phyloP scores from a whole-genome alignment of 2,888 invertebrate genomes.

The Caenorhabditis doughertyi region DNA sequence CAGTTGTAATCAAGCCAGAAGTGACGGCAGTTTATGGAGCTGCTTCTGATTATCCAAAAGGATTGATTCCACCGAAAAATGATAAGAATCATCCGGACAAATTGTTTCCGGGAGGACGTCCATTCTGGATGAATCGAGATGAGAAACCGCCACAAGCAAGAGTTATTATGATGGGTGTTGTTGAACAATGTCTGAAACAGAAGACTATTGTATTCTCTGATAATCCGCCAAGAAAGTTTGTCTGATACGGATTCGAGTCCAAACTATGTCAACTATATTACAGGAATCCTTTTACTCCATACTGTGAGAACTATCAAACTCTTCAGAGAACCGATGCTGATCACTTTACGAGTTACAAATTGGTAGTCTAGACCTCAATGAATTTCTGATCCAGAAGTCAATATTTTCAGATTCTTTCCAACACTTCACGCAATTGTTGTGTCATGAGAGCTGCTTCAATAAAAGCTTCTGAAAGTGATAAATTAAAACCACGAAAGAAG shows the following conservation, averaged over 20 bases:
- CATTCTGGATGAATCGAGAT: constrained; percentile 39
- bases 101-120: constrained; percentile 55
- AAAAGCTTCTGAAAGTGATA: not conserved
- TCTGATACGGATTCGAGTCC: not conserved
- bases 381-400: not conserved
- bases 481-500: not conserved
- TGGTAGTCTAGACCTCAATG: not conserved
- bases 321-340: constrained; percentile 1
- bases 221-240: not conserved
- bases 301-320: not conserved
- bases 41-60: constrained; percentile 37
- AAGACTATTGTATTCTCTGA: not conserved
- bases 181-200: constrained; percentile 2
- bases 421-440: not conserved
- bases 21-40: constrained; percentile 31
- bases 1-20: constrained; percentile 17
- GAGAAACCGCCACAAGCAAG: constrained; percentile 46
- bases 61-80: constrained; percentile 7
- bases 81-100: constrained; percentile 40
- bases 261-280: not conserved
- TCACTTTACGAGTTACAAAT: not conserved
- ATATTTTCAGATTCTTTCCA: not conserved
- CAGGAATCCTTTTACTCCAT: constrained; percentile 8
- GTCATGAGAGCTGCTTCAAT: not conserved
- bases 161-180: constrained; percentile 30